Conservation (phyloP, 2,113 vertebrate species). For the Porphyrio hochstetteri region DNA sequence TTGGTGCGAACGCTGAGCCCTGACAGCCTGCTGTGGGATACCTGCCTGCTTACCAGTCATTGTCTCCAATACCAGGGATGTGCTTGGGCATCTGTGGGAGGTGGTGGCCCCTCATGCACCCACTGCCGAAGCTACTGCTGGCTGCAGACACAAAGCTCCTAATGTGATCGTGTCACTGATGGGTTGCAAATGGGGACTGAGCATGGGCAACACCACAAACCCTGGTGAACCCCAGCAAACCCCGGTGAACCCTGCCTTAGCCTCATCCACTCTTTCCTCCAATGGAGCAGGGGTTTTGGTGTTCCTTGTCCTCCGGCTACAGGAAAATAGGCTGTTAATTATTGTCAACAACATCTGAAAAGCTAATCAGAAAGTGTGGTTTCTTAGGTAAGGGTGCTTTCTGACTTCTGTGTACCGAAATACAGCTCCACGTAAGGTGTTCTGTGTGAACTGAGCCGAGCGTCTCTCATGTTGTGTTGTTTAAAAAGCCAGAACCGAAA, state of each 20-base stretch:
- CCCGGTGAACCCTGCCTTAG: not conserved
- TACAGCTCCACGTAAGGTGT: not conserved
- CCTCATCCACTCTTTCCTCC: not conserved
- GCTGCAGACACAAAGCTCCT: not conserved
- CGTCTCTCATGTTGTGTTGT: not conserved
- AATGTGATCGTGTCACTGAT: not conserved
- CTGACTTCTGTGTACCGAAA: not conserved
- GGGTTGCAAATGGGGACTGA: not conserved
- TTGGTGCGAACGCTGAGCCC: not conserved
- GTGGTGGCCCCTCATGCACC: not conserved
- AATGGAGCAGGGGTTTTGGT: not conserved
- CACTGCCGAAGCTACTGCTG: not conserved
- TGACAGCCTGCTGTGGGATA: not conserved
- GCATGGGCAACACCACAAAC: not conserved
- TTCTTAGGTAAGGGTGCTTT: not conserved
- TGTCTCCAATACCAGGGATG: not conserved
- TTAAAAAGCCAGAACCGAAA: slow-evolving; percentile 3
- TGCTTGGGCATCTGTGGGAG: not conserved
- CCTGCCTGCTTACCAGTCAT: not conserved
- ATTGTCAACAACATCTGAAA: not conserved
- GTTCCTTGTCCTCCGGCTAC: not conserved
- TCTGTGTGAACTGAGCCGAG: not conserved
- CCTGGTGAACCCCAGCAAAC: not conserved
- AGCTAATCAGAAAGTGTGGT: not conserved
- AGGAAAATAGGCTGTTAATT: not conserved